Base-by-base conservation (phyloP, 2,888 invertebrate genomes). In the Cerceris ruficornis region DNA sequence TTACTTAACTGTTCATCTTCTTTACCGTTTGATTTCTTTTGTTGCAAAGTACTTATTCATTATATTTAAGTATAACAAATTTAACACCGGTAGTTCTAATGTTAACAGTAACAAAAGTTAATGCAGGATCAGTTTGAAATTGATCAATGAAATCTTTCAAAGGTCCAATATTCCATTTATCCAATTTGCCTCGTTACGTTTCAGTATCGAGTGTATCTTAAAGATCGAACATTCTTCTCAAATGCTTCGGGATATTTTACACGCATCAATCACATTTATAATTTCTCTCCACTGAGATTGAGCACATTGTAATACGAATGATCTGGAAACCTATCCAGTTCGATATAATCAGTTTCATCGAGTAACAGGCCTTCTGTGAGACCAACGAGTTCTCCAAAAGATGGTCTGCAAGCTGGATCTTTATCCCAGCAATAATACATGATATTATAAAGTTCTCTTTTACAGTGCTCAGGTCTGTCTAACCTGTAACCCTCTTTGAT, bases 371-470 rank as follows among this genome's bases (percentile, higher is more conserved):
- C 95, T 91, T 98, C 98, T 64, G 98, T 93, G 91, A 97, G 94
- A 68, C 95, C 94, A 2, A 97, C 96, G 17, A 98, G 95, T 92
- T 98, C 98, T 0, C 94, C 94, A 92, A 98, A 98, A 60, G 96
- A 95, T 0, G 98, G 98, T 73, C 98, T 93, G 77, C 96, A 94
- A n/a, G 95, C 95, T 0, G 97, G 95, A 87, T 97, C 96, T 13
- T 96, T 96, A 80, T 97, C 96, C 98, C 98, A 98, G 92, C 98
- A 98, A 91, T 98, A 98, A 91, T 96, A 98, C 98, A 98, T 98
- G 68, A 98, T 97, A 88, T 98, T 97, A 93, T 98, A 98, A 0
- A 98, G 94, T 91, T 98, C 98, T 7, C 98, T 94, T 61, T 98
- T 96, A 92, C 98, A 98, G 89, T 98, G 98, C 87, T 97, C 98